Conservation (phyloP, 2,113 vertebrate genomes). For the Ascaphus truei region DNA sequence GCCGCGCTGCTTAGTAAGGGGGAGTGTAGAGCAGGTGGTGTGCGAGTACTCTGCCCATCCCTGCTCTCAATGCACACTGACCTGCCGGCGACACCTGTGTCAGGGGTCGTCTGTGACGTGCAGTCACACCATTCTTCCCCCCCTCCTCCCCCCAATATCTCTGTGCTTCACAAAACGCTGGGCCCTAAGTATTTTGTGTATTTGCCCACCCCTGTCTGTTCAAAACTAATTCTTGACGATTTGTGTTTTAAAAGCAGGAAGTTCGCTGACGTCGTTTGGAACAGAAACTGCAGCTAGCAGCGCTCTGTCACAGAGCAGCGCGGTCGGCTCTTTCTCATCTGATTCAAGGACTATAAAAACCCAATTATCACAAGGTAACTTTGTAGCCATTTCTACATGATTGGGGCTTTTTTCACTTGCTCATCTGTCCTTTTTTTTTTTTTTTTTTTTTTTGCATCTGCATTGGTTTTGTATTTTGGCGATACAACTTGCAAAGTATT, state of each 20-base stretch:
- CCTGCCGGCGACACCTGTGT: too few species aligned
- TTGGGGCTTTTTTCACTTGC: neutral
- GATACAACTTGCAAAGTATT: neutral
- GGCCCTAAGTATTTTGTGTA: too few species aligned
- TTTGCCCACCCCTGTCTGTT: too few species aligned
- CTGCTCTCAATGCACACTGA: too few species aligned
- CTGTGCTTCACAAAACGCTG: too few species aligned
- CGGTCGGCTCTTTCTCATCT: constrained; percentile 67
- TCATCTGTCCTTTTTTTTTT: neutral
- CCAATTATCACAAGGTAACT: constrained; percentile 72
- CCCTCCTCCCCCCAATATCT: too few species aligned
- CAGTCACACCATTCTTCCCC: too few species aligned
- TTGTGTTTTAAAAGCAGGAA: constrained; percentile 73
- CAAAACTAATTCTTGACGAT: too few species aligned
- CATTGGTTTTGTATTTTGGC: neutral
- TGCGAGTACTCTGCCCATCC: too few species aligned
- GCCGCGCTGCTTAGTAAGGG: too few species aligned
- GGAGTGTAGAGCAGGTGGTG: too few species aligned
- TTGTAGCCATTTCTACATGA: neutral
- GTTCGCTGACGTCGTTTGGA: constrained; percentile 74
- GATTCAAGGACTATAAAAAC: constrained; percentile 70
- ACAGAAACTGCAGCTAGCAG: constrained; percentile 60
- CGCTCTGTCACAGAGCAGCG: constrained; percentile 64
- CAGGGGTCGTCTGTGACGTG: too few species aligned
- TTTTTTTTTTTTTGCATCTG: neutral